Evolutionary conservation across 2,888 invertebrate genomes (phyloP), one percentile per base, ranked within the genome.

Genomic region (Orchestes rusci): DNA sequence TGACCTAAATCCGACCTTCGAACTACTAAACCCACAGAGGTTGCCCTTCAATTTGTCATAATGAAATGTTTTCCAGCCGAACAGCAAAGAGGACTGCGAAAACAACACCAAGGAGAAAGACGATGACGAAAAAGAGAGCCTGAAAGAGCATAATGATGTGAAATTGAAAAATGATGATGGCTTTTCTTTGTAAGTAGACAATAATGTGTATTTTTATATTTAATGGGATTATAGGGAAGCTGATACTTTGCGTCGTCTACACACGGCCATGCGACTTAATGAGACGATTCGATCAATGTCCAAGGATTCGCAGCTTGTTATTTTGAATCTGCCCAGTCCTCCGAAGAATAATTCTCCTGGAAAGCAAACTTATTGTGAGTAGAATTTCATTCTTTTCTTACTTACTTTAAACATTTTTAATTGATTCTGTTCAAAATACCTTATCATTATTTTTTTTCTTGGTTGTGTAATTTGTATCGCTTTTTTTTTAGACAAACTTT

Each of bases 211-310:
- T n/a, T n/a, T n/a, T n/a, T n/a, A 17, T 16, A 5, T 7, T 5
- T 15, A 16, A 10, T 35, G 37, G 4, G 17, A 16, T 50, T 65
- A 68, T 64, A 90, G 91, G 55, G 90, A 90, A 68, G 90, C 93
- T 71, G 87, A 88, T 56, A 95, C 96, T 63, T 95, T 99, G 39
- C 82, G 95, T 58, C 84, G 97, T 63, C 97, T 99, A 97, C 96
- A 99, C 74, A 99, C 97, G 41, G 99, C 99, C 52, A 91, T 99
- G 54, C 91, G 95, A 70, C 76, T 99, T 62, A 99, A 99, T 72
- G 95, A 97, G 73, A 91, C 93, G 62, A 95, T 99, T 70, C 89
- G 93, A 59, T 88, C 93, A 70, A 89, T 92, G 71, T 96, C 95
- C 56, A 90, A 91, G 68, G 91, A 94, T 74, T 90, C 96, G 67